Conservation (phyloP, 1,140 invertebrate genomes). For the Zaprionus inermis region DNA sequence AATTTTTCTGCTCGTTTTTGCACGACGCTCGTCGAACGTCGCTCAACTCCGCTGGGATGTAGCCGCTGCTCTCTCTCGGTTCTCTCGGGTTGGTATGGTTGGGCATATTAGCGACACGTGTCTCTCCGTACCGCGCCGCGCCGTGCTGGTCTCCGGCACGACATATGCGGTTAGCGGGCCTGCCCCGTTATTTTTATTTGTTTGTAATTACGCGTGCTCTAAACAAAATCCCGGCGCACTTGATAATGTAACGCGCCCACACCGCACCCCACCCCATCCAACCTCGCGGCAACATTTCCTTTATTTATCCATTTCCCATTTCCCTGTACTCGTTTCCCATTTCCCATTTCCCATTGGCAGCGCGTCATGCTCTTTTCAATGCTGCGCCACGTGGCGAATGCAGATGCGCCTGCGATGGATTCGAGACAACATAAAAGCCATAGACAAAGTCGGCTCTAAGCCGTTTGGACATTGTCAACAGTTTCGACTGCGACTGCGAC, state of each 20-base stretch:
- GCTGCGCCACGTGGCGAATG: conserved; percentile 35
- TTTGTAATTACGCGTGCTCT: conserved; percentile 81
- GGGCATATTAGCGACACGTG: conserved; percentile 80
- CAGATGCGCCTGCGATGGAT: background rate
- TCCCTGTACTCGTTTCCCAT: background rate
- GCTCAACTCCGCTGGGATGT: conserved; percentile 71
- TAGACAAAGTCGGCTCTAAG: conserved; percentile 24
- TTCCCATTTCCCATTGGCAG: conserved; percentile 3
- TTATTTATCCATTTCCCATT: background rate
- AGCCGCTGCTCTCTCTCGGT: conserved; percentile 16
- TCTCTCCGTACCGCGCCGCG: too few relatives aligned
- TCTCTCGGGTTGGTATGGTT: background rate
- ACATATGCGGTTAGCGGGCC: conserved; percentile 60
- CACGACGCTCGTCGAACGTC: conserved; percentile 65
- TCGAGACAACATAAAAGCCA: background rate
- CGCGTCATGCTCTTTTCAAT: conserved; percentile 38
- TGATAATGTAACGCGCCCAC: conserved; percentile 51
- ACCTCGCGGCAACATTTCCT: background rate
- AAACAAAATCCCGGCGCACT: conserved; percentile 76
- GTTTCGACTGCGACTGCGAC: conserved; percentile 56
- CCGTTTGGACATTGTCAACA: conserved; percentile 80
- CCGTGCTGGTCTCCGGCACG: conserved; percentile 14
- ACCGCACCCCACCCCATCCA: background rate
- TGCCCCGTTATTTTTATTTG: conserved; percentile 72
- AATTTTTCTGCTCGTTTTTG: conserved; percentile 84